These are phyloP conservation scores for Nezara viridula DNA, from an alignment of 2,888 invertebrate species.

Conservation along the genomic window DNA sequence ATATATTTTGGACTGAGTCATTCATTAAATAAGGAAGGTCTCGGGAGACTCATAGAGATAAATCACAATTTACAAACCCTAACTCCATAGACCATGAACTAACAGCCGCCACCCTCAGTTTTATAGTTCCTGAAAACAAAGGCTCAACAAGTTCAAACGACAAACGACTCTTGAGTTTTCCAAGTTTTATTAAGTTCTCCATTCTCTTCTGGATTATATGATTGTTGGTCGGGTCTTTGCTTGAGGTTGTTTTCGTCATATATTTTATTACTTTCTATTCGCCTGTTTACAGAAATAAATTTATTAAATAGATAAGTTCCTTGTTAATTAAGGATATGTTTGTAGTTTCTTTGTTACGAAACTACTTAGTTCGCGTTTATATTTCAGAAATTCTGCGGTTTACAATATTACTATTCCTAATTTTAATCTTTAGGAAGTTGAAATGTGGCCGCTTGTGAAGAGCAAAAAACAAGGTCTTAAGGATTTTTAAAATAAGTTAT, in stretches of 20 bases:
- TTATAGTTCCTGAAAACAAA: conserved; percentile 37
- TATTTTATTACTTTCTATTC: neutral
- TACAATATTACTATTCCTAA: too few relatives aligned
- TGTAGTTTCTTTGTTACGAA: too few relatives aligned
- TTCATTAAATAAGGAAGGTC: neutral
- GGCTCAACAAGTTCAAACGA: conserved; percentile 43
- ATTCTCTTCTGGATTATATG: conserved; percentile 12
- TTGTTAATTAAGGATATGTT: too few relatives aligned
- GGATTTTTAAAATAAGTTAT: too few relatives aligned
- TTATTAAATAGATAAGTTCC: too few relatives aligned
- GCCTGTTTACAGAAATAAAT: neutral
- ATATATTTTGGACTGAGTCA: neutral
- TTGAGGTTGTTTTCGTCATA: neutral
- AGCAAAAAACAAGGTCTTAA: too few relatives aligned
- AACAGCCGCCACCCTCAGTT: neutral
- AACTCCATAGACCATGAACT: neutral
- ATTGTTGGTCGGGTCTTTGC: neutral
- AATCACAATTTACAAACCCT: conserved; percentile 13
- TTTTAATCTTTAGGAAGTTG: too few relatives aligned
- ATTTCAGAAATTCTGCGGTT: too few relatives aligned
- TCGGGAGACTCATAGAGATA: neutral
- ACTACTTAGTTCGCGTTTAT: too few relatives aligned
- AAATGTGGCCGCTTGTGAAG: too few relatives aligned
- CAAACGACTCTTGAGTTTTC: conserved; percentile 38
- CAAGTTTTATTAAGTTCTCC: conserved; percentile 17